These are phyloP conservation scores for Trypoxylon attenuatum DNA, from an alignment of 2,888 invertebrate species.

Conservation along the genomic window DNA sequence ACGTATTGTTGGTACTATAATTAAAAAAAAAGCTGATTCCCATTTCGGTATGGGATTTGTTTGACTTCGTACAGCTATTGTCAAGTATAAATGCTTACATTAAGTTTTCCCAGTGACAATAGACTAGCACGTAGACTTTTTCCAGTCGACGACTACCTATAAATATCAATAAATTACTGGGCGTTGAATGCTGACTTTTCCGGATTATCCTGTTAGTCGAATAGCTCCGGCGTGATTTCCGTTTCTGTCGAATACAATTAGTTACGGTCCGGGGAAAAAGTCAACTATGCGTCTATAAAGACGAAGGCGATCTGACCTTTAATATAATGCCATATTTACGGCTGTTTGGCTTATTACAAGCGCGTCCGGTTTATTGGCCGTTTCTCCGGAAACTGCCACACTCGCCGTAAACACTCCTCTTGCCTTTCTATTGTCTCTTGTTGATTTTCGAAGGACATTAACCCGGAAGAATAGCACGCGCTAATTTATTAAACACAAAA, in stretches of 20 bases:
- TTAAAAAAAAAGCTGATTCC: no score
- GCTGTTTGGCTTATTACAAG: slow-evolving; percentile 55
- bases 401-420: slow-evolving; percentile 5
- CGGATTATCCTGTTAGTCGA: slow-evolving; percentile 14
- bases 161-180: neutral
- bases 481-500: neutral
- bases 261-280: slow-evolving; percentile 31
- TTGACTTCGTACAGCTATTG: no score
- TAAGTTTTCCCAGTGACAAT: no score
- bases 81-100: no score
- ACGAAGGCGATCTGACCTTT: slow-evolving; percentile 36
- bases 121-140: no score
- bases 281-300: slow-evolving; percentile 45
- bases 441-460: slow-evolving; percentile 25
- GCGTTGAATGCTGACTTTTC: slow-evolving; percentile 10
- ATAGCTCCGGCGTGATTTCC: slow-evolving; percentile 7
- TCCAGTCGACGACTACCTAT: neutral
- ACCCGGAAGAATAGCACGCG: slow-evolving; percentile 1
- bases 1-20: no score
- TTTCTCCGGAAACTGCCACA: slow-evolving; percentile 24
- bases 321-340: slow-evolving; percentile 56
- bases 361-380: slow-evolving; percentile 46
- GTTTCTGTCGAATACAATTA: slow-evolving; percentile 4
- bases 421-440: neutral
- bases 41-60: no score